Evolutionary conservation across 2,797 vertebrate species (phyloP), one percentile per base, ranked within the genome.

Genomic region (Chelon auratus): DNA sequence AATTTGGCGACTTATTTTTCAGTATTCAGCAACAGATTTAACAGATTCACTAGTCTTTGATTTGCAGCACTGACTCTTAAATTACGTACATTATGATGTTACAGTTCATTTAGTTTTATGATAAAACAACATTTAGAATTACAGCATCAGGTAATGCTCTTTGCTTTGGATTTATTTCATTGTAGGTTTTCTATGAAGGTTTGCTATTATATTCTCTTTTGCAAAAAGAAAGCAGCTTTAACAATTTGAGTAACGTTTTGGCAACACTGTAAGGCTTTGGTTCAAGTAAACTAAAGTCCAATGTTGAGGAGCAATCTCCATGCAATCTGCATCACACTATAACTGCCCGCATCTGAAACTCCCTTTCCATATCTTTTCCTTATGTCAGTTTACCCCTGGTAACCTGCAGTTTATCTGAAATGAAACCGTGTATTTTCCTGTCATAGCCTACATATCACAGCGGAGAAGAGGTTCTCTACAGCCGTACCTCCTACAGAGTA

Each of bases 241-340:
- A 70, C 37, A 62, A 62, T 59, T 18, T 2, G 2, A 62, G 57
- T 7, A 30, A 60, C 65, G 42, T 62, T 67, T 14, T 70, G 60
- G 18, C 24, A 75, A 20, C 33, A 61, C 51, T 24, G 3, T 53
- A 24, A 39, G 22, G 39, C 51, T 66, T 18, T 4, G 1, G 17
- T 56, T 52, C 9, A 42, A 68, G 2, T 45, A 36, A 68, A 50
- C 52, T 50, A 68, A 72, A 82, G 57, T 50, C 43, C 18, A 52
- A 37, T 15, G 52, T 74, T 18, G 54, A 62, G 14, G 20, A 63
- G 45, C n/a, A 42, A 36, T 22, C 17, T 42, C 73, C 72, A 14
- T 57, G 48, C 30, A 33, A 77, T 57, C 42, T 75, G 52, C 26
- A 69, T 80, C 56, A 58, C 18, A 61, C 62, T 68, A 77, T n/a